Conservation (phyloP, 2,113 vertebrate species). For the Saimiri boliviensis region DNA sequence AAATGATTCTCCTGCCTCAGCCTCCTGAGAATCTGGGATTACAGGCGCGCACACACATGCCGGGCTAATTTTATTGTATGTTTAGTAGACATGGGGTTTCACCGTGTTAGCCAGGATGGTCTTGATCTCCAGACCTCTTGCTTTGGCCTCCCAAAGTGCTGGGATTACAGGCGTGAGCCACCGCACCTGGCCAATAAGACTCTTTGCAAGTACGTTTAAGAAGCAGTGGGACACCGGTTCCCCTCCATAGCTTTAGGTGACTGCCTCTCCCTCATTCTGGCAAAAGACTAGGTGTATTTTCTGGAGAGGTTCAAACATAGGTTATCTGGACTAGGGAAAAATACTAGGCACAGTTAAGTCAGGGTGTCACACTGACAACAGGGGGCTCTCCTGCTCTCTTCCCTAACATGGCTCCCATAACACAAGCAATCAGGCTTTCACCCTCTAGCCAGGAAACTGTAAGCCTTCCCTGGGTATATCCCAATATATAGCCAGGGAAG, state of each 20-base stretch:
- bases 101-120: too few species aligned
- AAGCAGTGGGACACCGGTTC: neutral
- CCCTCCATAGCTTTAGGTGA: neutral
- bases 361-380: neutral
- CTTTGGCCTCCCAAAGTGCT: too few species aligned
- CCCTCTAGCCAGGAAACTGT: neutral
- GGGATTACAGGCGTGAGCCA: too few species aligned
- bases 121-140: too few species aligned
- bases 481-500: neutral
- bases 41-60: too few species aligned
- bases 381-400: neutral
- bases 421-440: neutral
- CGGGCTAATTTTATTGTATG: too few species aligned
- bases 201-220: slow-evolving; percentile 27
- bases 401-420: neutral
- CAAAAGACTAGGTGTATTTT: neutral
- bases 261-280: neutral
- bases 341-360: neutral
- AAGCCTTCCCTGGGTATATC: neutral
- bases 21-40: too few species aligned
- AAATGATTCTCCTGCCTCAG: too few species aligned
- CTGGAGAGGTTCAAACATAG: neutral
- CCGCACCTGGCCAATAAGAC: neutral
- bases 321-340: neutral
- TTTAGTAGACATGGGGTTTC: too few species aligned